Percentiles rank a stretch among this genome's conserved stretches.
Conservation (phyloP, 2,888 invertebrate genomes). For the Subacronicta megacephala region DNA sequence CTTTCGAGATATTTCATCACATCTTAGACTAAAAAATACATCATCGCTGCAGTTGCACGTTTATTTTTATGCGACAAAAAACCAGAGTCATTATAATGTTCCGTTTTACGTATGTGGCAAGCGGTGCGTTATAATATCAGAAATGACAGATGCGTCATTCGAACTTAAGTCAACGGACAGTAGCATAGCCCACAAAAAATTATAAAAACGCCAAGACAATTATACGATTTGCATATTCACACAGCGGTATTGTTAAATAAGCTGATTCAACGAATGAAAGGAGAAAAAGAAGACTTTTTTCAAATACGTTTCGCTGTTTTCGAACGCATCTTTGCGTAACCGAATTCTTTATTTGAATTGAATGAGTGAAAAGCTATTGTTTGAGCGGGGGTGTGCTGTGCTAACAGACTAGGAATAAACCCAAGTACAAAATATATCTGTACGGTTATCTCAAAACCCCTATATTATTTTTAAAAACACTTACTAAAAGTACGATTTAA, state of each 20-base stretch:
- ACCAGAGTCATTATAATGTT: conserved; percentile 72
- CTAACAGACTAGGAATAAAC: conserved; percentile 35
- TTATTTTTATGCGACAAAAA: conserved; percentile 72
- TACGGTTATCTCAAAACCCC: conserved; percentile 23
- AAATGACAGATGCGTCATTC: conserved; percentile 87
- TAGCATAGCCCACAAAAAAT: conserved; percentile 63
- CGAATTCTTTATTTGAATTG: conserved; percentile 77
- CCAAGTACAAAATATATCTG: conserved; percentile 19
- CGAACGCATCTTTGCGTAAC: conserved; percentile 84
- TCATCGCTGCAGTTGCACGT: conserved; percentile 67
- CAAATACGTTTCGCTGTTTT: conserved; percentile 67
- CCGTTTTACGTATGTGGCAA: conserved; percentile 75
- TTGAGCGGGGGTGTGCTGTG: conserved; percentile 55
- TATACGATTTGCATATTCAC: conserved; percentile 86
- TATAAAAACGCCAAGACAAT: conserved; percentile 77
- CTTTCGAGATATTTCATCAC: conserved; percentile 74
- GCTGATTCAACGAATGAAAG: conserved; percentile 74
- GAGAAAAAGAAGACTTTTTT: conserved; percentile 63
- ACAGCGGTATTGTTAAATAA: conserved; percentile 67
- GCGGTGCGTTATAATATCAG: conserved; percentile 80
- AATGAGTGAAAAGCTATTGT: conserved; percentile 67
- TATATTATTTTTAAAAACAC: conserved; percentile 10
- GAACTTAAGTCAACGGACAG: conserved; percentile 64
- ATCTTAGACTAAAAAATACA: conserved; percentile 69
- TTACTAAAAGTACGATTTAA: not conserved